Evolutionary conservation across 2,888 invertebrate species (phyloP).

Genomic region (Eulithis testata): DNA sequence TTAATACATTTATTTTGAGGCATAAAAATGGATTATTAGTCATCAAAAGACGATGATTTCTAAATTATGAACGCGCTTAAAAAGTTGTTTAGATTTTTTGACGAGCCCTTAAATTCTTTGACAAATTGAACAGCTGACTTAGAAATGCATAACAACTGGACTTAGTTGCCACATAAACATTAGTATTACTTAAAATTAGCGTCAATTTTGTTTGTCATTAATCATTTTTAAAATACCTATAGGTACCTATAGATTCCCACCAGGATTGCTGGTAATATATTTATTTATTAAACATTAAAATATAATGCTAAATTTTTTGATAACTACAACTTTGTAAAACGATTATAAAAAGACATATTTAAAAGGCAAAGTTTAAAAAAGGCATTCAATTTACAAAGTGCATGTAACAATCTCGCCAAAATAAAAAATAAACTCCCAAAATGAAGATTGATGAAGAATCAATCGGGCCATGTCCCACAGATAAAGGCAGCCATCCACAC

Average conservation of each 20-base stretch:
- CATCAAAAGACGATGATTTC: conserved; percentile 19
- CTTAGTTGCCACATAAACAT: no score
- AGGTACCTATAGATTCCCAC: no score
- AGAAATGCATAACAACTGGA: no score
- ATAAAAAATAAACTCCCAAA: conserved; percentile 65
- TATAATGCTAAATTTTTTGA: no score
- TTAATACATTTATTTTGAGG: conserved; percentile 14
- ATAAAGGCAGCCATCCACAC: conserved; percentile 74
- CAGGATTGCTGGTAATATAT: no score
- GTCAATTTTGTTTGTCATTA: no score
- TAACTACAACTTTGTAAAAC: no score
- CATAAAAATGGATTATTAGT: conserved; percentile 21
- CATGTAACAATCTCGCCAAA: conserved; percentile 39
- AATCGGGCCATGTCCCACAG: conserved; percentile 75
- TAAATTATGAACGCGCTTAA: background rate
- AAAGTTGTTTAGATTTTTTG: background rate
- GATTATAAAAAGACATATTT: conserved; percentile 1
- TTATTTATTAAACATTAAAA: no score
- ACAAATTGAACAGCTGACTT: no score
- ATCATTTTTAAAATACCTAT: no score
- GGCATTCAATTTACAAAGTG: conserved; percentile 28
- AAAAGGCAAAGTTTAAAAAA: conserved; percentile 1
- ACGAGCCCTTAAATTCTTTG: background rate
- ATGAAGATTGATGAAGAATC: conserved; percentile 84
- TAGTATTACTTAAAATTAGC: no score